Evolutionary conservation across 2,113 vertebrate species (phyloP).

Genomic region (Myotis yumanensis): DNA sequence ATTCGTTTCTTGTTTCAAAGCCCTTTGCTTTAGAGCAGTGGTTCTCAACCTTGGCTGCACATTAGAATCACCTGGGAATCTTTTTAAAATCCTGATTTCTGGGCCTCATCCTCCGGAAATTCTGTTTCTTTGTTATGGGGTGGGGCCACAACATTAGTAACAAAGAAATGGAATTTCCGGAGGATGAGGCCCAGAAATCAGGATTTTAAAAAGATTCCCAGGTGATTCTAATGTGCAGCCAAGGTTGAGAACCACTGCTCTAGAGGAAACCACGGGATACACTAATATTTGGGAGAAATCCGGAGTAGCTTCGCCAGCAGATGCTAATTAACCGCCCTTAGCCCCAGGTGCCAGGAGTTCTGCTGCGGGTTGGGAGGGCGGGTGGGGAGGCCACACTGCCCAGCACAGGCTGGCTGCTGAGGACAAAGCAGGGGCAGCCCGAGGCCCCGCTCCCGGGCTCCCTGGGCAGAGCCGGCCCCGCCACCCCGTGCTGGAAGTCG

Average conservation of each 20-base stretch:
- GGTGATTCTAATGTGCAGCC: no score
- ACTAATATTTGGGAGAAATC: neutral
- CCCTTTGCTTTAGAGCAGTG: neutral
- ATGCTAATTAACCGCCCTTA: neutral
- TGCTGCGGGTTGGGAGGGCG: neutral
- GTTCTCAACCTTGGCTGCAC: no score
- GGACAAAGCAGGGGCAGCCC: neutral
- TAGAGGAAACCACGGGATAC: neutral
- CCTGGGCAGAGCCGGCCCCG: neutral
- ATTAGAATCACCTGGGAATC: no score
- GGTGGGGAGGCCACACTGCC: neutral
- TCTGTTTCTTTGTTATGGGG: no score
- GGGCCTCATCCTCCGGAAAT: no score
- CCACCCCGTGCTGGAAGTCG: accelerated
- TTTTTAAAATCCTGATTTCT: no score
- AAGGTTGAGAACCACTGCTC: no score
- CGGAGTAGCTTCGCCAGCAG: neutral
- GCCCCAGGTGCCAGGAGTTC: neutral
- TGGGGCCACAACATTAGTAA: no score
- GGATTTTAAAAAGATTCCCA: no score
- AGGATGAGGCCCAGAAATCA: no score
- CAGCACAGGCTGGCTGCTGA: neutral
- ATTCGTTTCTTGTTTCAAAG: neutral
- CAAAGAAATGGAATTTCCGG: no score
- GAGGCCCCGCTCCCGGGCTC: neutral